Base-by-base conservation (phyloP, 2,888 invertebrate genomes). In the Leptothorax acervorum region DNA sequence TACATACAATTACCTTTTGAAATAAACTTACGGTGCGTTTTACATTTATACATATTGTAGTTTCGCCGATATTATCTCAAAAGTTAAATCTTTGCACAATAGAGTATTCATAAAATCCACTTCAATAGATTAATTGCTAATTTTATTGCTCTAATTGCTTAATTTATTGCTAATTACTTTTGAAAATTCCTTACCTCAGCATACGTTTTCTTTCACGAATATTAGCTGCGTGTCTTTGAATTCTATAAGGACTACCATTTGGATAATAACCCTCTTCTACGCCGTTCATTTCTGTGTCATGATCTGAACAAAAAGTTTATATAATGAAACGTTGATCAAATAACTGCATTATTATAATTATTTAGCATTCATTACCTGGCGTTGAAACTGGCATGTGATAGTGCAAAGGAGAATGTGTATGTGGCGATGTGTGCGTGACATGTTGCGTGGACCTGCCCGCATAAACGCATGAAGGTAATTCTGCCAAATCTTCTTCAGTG, bases 171-270 rank as follows among this genome's bases (percentile, higher is more conserved):
- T 51, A 35, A 48, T 68, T 57, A 55, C 15, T 79, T 79, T 71
- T 12, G 31, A 39, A 60, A 85, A 85, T 88, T 92, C 90, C 92
- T 94, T 97, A 98, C 97, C 98, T 98, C 97, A 99, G 97, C 99
- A 99, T 99, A 95, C 99, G 97, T 96, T 99, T 98, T 95, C 99
- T 96, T 95, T 99, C 99, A 91, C 99, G 97, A 90, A 99, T 98
- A 95, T 99, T 99, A 85, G 99, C 98, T 3, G 99, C 98, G 91
- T 98, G 98, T 86, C 98, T 96, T 95, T 99, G 98, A 88, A 98
- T 97, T 92, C 98, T 96, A 95, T 98, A 98, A 6, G 97, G 97
- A 6, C 97, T 97, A 1, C 97, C 97, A 78, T 96, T 96, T 89
- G 96, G 97, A 86, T 96, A 96, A 92, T 97, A 97, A 62, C 95